A percentile compares a stretch with the other conserved stretches of the same genome.
Conservation (phyloP, 2,888 invertebrate species). For the Ypsolopha scabrella region DNA sequence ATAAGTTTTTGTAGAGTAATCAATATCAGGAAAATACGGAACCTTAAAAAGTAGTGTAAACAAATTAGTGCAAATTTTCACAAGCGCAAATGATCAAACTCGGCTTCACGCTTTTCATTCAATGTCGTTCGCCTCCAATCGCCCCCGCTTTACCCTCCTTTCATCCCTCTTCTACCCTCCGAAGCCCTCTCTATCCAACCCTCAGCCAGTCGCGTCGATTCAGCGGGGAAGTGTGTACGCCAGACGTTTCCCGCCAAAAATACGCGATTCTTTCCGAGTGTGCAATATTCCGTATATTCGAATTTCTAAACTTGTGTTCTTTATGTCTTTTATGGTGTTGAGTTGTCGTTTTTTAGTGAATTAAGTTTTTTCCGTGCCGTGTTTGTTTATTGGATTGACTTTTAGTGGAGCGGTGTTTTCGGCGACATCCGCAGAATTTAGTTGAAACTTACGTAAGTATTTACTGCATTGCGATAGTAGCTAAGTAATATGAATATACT, state of each 20-base stretch:
- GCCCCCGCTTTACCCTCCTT: background rate
- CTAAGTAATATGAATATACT: conserved; percentile 8
- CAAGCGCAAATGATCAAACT: background rate
- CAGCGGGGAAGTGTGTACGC: background rate
- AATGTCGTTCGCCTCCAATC: background rate
- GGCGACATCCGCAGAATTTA: conserved; percentile 14
- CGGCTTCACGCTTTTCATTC: background rate
- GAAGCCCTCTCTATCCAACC: background rate
- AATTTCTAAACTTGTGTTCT: conserved; percentile 25
- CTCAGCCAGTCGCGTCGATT: too few relatives aligned
- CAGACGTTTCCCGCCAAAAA: conserved; percentile 9
- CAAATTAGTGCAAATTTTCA: background rate
- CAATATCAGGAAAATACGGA: too few relatives aligned
- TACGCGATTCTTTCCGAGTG: conserved; percentile 46
- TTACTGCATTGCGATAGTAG: conserved; percentile 60
- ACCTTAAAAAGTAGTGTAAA: too few relatives aligned
- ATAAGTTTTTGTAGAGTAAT: too few relatives aligned
- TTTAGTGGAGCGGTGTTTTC: conserved; percentile 26
- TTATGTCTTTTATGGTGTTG: background rate
- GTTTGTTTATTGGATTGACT: conserved; percentile 21
- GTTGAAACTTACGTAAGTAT: conserved; percentile 61
- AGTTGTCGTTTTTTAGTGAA: conserved; percentile 17
- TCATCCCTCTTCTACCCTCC: background rate
- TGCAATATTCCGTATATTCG: conserved; percentile 40
- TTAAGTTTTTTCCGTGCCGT: conserved; percentile 18